phyloP scores from a whole-genome alignment of 2,888 invertebrate species.

The Drosophila robusta region DNA sequence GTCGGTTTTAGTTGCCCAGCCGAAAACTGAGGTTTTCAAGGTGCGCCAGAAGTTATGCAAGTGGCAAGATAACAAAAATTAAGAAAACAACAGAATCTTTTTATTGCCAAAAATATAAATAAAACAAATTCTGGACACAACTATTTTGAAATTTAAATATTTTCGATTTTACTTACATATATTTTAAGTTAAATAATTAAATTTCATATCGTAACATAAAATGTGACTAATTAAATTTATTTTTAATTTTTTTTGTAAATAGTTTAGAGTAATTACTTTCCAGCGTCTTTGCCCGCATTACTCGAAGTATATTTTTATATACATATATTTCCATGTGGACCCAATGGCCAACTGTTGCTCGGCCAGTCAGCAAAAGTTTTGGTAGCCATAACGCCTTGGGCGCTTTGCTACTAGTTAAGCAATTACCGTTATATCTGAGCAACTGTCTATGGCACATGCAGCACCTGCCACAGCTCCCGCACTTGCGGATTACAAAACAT shows the following conservation, averaged over 20 bases:
- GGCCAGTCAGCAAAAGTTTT: conserved; percentile 21
- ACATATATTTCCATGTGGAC: neutral
- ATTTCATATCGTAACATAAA: no score
- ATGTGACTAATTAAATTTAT: no score
- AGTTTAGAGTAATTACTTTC: no score
- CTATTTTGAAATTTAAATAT: no score
- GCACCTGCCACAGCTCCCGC: conserved; percentile 50
- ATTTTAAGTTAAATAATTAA: no score
- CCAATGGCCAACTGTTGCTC: conserved; percentile 37
- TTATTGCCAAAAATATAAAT: no score
- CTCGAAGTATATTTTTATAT: neutral
- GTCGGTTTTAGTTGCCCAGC: neutral
- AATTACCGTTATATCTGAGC: conserved; percentile 63
- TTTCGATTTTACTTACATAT: no score
- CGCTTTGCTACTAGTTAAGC: conserved; percentile 41
- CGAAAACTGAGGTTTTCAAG: neutral
- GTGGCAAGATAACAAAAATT: neutral
- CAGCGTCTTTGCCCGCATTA: neutral
- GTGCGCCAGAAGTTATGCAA: conserved; percentile 19
- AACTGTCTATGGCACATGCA: conserved; percentile 32
- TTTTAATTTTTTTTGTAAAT: no score
- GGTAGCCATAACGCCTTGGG: conserved; percentile 17
- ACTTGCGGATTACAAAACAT: conserved; percentile 75
- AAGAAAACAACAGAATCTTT: neutral
- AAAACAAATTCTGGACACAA: no score